Conservation (phyloP, 1,140 invertebrate genomes). For the Lasioglossum albipes region DNA sequence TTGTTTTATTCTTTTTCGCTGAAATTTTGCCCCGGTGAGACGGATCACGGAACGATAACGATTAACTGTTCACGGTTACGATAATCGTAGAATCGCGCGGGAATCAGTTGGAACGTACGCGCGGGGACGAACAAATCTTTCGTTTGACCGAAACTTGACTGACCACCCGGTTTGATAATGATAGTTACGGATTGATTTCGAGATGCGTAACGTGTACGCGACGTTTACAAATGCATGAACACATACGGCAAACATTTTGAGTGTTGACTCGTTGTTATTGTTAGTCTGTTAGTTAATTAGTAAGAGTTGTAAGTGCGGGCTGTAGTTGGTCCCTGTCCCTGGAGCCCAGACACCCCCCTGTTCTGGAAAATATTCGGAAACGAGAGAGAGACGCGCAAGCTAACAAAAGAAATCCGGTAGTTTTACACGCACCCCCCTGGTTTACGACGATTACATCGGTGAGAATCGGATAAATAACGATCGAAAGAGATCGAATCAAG, state of each 20-base stretch:
- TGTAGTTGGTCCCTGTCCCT: constrained; percentile 81
- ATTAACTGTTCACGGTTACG: no score
- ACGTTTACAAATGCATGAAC: constrained; percentile 75
- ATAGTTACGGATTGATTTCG: constrained; percentile 78
- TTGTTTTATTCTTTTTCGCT: constrained; percentile 14
- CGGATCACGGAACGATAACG: no score
- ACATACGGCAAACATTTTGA: constrained; percentile 78
- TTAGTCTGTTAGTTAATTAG: constrained; percentile 82
- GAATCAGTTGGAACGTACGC: no score
- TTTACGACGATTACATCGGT: constrained; percentile 58
- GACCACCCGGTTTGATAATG: constrained; percentile 71
- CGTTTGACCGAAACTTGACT: no score
- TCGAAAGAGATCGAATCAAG: constrained; percentile 26
- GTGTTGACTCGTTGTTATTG: constrained; percentile 81
- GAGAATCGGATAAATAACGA: constrained; percentile 52
- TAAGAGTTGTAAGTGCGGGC: constrained; percentile 81
- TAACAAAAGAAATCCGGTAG: constrained; percentile 64
- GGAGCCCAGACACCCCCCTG: constrained; percentile 80
- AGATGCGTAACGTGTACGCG: constrained; percentile 72
- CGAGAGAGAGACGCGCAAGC: constrained; percentile 57
- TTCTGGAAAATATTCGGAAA: constrained; percentile 78
- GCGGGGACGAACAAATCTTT: no score
- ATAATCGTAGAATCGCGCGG: no score
- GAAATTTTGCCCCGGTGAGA: constrained; percentile 7
- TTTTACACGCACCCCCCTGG: constrained; percentile 71